phyloP scores from a whole-genome alignment of 2,113 vertebrate species.

The Thermophis baileyi region DNA sequence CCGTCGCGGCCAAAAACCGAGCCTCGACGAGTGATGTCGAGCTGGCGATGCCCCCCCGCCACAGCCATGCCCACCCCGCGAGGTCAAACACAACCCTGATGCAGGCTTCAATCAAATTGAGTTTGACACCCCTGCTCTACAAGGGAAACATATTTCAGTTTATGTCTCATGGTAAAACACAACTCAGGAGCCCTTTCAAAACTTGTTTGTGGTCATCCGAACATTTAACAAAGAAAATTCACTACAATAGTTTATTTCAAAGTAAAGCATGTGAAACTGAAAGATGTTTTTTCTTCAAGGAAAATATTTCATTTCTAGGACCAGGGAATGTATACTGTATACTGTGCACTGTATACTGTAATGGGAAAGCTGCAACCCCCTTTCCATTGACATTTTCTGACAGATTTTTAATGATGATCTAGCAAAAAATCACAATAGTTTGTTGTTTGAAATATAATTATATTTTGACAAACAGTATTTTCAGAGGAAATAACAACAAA shows the following conservation, averaged over 20 bases:
- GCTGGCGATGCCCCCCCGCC: too few species aligned
- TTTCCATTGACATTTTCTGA: not conserved
- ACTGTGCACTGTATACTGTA: not conserved
- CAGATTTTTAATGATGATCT: not conserved
- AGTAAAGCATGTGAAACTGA: not conserved
- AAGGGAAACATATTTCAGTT: not conserved
- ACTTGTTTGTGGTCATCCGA: not conserved
- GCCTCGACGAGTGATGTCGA: too few species aligned
- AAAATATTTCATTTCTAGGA: not conserved
- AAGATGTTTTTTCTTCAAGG: not conserved
- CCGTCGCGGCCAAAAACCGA: too few species aligned
- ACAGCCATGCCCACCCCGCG: accelerated
- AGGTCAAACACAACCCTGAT: too few species aligned
- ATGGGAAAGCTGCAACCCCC: not conserved
- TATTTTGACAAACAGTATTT: not conserved
- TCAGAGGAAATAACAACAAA: not conserved
- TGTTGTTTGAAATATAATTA: not conserved
- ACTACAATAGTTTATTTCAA: not conserved
- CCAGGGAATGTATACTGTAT: not conserved
- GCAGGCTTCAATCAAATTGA: too few species aligned
- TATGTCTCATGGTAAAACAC: not conserved
- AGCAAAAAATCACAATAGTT: too few species aligned
- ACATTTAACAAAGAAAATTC: not conserved
- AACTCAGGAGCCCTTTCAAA: not conserved
- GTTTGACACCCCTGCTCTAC: not conserved